These are phyloP conservation scores for Champsocephalus esox DNA, from an alignment of 2,797 vertebrate genomes.

Conservation along the genomic window DNA sequence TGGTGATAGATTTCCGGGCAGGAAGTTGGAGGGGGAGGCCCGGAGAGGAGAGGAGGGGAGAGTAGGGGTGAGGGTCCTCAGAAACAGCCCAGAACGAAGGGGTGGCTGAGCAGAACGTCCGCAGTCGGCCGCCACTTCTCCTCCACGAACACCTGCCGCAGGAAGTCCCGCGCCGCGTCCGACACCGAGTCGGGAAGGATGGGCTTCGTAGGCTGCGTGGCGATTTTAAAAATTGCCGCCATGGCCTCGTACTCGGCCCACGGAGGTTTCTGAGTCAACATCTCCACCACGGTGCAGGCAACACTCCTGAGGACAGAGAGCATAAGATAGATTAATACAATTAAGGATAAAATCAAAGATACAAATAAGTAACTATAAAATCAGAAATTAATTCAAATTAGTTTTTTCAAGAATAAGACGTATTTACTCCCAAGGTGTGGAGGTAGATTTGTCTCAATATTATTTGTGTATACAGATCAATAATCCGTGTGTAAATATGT, in stretches of 20 bases:
- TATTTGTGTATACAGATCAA: too few species aligned
- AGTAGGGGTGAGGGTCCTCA: conserved; percentile 73
- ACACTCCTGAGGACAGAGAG: conserved; percentile 86
- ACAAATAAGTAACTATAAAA: too few species aligned
- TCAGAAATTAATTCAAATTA: too few species aligned
- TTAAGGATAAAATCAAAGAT: too few species aligned
- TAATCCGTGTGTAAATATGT: too few species aligned
- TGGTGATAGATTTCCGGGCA: conserved; percentile 73
- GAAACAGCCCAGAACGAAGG: conserved; percentile 89
- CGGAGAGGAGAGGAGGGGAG: conserved; percentile 58
- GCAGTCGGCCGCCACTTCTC: conserved; percentile 93
- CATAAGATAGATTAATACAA: too few species aligned
- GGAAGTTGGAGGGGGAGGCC: conserved; percentile 67
- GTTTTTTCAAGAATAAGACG: too few species aligned
- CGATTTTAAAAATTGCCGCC: conserved; percentile 96
- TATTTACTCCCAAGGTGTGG: too few species aligned
- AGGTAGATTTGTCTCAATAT: too few species aligned
- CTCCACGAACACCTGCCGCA: conserved; percentile 92
- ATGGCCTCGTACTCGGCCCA: conserved; percentile 96
- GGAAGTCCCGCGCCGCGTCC: conserved; percentile 89
- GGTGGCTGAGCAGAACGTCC: conserved; percentile 89
- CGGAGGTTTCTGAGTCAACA: conserved; percentile 94
- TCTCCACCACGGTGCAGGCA: conserved; percentile 94
- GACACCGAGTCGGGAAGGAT: conserved; percentile 89
- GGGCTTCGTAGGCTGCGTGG: conserved; percentile 94